phyloP scores from a whole-genome alignment of 1,140 invertebrate species.

The Drosophila subobscura region DNA sequence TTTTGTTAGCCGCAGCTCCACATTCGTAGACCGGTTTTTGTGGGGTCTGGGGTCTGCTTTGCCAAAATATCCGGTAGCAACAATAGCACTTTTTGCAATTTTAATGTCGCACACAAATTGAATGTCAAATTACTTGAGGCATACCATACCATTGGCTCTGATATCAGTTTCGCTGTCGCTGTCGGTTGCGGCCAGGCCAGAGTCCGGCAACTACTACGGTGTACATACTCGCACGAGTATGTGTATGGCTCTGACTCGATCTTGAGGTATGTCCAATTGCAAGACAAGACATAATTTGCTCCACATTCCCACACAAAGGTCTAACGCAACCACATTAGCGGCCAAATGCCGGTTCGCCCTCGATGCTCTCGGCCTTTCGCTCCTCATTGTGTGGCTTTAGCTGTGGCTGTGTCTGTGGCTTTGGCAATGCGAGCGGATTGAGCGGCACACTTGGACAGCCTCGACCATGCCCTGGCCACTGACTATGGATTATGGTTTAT shows the following conservation, averaged over 20 bases:
- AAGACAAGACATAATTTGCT: conserved; percentile 69
- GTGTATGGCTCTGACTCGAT: conserved; percentile 40
- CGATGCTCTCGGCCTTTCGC: conserved; percentile 56
- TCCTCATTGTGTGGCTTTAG: conserved; percentile 47
- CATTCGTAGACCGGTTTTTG: conserved; percentile 43
- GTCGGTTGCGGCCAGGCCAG: conserved; percentile 9
- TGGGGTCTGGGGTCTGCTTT: conserved; percentile 31
- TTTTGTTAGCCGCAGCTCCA: conserved; percentile 9
- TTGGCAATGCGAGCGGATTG: conserved; percentile 5
- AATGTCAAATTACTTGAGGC: conserved; percentile 69
- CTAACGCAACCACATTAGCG: conserved; percentile 56
- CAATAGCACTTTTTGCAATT: conserved; percentile 68
- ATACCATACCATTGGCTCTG: conserved; percentile 35
- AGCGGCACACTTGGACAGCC: conserved; percentile 40
- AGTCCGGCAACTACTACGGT: conserved; percentile 45
- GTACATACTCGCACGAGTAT: too few species aligned
- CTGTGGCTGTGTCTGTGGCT: conserved; percentile 2
- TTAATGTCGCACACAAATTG: conserved; percentile 76
- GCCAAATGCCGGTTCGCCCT: conserved; percentile 11
- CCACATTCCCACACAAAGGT: conserved; percentile 66
- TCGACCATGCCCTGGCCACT: conserved; percentile 47
- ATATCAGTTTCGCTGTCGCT: conserved; percentile 11
- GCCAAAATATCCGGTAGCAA: conserved; percentile 78
- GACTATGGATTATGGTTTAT: conserved; percentile 12
- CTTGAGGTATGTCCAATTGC: conserved; percentile 62